Evolutionary conservation across 1,140 invertebrate species (phyloP).

Genomic region (Trigoniulus corallinus): DNA sequence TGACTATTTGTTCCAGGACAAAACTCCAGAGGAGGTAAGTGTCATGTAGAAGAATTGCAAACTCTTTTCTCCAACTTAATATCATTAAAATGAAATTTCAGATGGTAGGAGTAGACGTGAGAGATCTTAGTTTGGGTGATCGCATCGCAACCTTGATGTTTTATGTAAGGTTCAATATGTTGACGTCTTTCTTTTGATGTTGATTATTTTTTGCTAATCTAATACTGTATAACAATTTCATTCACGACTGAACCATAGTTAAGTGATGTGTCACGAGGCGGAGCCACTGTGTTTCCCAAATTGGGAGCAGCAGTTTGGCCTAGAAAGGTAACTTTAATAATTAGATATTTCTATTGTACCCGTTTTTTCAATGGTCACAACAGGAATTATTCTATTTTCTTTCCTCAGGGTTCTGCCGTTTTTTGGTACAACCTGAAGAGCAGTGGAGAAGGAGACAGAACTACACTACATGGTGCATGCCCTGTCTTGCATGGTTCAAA

Average conservation of each 20-base stretch:
- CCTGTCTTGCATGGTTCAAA: conserved; percentile 33
- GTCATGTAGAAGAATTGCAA: too few relatives aligned
- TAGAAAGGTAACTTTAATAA: conserved; percentile 15
- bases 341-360: neutral
- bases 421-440: conserved; percentile 35
- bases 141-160: neutral
- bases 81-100: neutral
- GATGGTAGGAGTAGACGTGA: neutral
- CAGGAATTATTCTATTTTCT: neutral
- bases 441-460: conserved; percentile 26
- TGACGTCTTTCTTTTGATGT: neutral
- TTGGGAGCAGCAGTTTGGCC: conserved; percentile 25
- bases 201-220: too few relatives aligned
- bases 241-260: conserved; percentile 17
- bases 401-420: conserved; percentile 19
- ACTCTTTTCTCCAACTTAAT: too few relatives aligned
- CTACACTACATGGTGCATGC: conserved; percentile 32
- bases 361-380: neutral
- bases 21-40: conserved; percentile 17
- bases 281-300: conserved; percentile 30
- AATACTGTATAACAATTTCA: neutral
- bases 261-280: conserved; percentile 27
- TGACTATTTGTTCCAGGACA: conserved; percentile 32
- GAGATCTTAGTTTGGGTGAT: neutral
- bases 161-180: neutral